phyloP scores from a whole-genome alignment of 2,888 invertebrate genomes.

The Octodonta nipae region DNA sequence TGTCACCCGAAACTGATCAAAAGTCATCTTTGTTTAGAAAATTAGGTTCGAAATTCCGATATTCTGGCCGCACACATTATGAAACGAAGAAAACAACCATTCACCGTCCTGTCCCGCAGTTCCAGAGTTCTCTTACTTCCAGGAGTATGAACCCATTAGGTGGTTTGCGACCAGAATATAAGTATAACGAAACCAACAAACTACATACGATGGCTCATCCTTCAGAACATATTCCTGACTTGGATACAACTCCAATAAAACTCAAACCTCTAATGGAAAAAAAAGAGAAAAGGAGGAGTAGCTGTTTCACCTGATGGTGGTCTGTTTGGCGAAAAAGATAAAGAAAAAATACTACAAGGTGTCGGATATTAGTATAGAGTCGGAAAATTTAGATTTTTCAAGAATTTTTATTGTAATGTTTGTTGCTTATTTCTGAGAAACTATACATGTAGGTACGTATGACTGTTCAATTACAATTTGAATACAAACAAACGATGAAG shows the following conservation, averaged over 20 bases:
- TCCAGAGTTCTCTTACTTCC: slow-evolving; percentile 73
- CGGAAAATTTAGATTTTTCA: too few relatives aligned
- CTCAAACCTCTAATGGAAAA: slow-evolving; percentile 50
- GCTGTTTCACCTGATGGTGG: too few relatives aligned
- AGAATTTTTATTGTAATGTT: too few relatives aligned
- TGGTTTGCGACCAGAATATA: slow-evolving; percentile 46
- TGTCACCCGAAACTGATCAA: slow-evolving; percentile 74
- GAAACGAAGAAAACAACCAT: slow-evolving; percentile 84
- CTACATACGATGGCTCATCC: slow-evolving; percentile 84
- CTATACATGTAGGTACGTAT: too few relatives aligned
- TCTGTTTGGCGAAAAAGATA: too few relatives aligned
- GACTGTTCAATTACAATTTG: too few relatives aligned
- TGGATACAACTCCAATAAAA: slow-evolving; percentile 41
- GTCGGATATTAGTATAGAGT: too few relatives aligned
- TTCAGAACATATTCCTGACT: slow-evolving; percentile 57
- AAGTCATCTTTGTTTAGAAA: slow-evolving; percentile 73
- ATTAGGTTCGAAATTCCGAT: slow-evolving; percentile 86
- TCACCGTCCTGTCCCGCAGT: slow-evolving; percentile 69
- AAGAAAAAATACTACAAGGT: too few relatives aligned
- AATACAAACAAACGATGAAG: too few relatives aligned
- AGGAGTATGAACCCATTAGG: slow-evolving; percentile 77
- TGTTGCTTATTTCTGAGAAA: too few relatives aligned
- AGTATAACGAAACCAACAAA: slow-evolving; percentile 58
- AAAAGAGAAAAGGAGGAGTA: slow-evolving; percentile 58
- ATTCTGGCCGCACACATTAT: slow-evolving; percentile 91